Base-by-base conservation (phyloP, 2,888 invertebrate genomes). In the Agonum fuliginosum region DNA sequence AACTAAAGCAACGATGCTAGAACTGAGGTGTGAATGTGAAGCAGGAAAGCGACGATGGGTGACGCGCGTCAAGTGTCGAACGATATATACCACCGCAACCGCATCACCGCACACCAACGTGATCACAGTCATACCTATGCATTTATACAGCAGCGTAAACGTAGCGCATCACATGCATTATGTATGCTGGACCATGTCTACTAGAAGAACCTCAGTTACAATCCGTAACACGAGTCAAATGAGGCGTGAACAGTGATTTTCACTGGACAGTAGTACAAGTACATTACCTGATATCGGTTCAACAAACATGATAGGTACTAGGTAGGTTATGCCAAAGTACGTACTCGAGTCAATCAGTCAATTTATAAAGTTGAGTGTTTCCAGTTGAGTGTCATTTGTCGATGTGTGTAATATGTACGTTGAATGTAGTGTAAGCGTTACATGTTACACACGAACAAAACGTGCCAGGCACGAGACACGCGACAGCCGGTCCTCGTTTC, bases 331-430 rank as follows among this genome's bases (percentile, higher is more conserved):
- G n/a, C n/a, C n/a, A n/a, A n/a, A n/a, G n/a, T n/a, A n/a, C 30
- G 4, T 30, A 62, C 58, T 62, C 30, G 30, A 62, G 58, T 27
- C 58, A 34, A 62, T 62, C 58, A 62, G 27, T 62, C 27, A 30
- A 27, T 62, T 62, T 62, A 58, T 58, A 27, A 58, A 58, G 27
- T 58, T 27, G 1, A 62, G 58, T 62, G 19, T 62, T 62, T 27
- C 27, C 58, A 62, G 27, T 62, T 27, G 17, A 27, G 30, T 30
- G 30, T 30, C 30, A 30, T 30, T 30, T 30, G 30, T 30, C 8
- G 30, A 8, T 30, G 3, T 8, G 8, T 30, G 8, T 30, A 5
- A 30, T 30, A 3, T 30, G 8, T 30, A n/a, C n/a, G n/a, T n/a
- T n/a, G n/a, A 30, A 8, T 8, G 30, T 5, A 30, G 30, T 30